phyloP scores from a whole-genome alignment of 2,888 invertebrate species.

The Erebia palarica region DNA sequence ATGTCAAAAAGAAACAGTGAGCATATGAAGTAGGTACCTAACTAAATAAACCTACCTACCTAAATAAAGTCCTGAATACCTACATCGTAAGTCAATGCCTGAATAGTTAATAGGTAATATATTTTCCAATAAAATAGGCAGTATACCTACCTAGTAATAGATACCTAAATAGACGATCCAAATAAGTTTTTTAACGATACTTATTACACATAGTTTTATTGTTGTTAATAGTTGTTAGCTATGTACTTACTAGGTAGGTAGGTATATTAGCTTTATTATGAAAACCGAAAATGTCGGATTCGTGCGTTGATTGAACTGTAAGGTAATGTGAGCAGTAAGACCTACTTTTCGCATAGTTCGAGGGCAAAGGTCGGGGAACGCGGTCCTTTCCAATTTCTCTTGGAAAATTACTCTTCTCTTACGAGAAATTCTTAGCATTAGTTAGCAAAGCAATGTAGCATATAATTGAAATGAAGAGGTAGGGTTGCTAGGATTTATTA shows the following conservation, averaged over 20 bases:
- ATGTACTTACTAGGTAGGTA: background rate
- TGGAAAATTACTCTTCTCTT: constrained; percentile 3
- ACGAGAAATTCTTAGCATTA: constrained; percentile 1
- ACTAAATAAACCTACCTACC: no score
- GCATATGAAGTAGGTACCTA: no score
- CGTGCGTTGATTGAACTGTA: constrained; percentile 17
- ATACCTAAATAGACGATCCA: no score
- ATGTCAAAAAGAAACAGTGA: no score
- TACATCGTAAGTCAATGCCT: no score
- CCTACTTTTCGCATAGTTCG: constrained; percentile 20
- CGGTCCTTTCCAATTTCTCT: constrained; percentile 23
- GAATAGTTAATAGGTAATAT: no score
- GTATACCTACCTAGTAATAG: no score
- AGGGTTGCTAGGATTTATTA: background rate
- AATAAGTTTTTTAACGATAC: no score
- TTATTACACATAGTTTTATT: background rate
- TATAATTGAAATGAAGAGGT: background rate
- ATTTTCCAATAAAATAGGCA: no score
- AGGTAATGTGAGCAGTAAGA: constrained; percentile 4
- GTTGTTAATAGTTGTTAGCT: no score
- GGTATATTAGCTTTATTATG: background rate
- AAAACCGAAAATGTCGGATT: constrained; percentile 2
- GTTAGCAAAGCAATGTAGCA: background rate
- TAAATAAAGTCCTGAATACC: no score
- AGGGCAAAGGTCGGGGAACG: constrained; percentile 13